Percentiles rank a stretch among this genome's conserved stretches.
phyloP scores from a whole-genome alignment of 2,113 vertebrate species.

The Origma solitaria region DNA sequence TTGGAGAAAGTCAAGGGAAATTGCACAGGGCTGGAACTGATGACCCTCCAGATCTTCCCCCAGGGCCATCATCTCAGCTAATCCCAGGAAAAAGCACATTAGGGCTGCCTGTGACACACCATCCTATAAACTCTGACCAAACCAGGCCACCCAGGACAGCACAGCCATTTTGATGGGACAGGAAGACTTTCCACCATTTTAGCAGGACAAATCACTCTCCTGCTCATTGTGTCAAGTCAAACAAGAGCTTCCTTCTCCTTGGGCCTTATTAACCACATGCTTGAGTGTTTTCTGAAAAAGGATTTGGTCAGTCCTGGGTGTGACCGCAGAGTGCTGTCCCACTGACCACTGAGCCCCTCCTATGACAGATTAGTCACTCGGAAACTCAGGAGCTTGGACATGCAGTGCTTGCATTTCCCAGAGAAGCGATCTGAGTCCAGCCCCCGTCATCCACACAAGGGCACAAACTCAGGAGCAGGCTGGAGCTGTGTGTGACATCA shows the following conservation, averaged over 20 bases:
- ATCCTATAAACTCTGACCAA: neutral
- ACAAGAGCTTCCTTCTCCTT: neutral
- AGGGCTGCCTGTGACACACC: accelerated
- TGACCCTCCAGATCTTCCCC: neutral
- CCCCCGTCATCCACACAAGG: no score
- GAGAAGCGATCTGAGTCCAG: neutral
- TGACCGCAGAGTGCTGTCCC: neutral
- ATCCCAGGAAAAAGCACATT: neutral
- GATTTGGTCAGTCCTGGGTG: accelerated
- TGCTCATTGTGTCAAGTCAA: neutral
- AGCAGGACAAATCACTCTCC: neutral
- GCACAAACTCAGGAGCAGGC: neutral
- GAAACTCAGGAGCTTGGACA: neutral
- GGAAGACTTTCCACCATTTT: neutral
- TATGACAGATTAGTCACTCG: neutral
- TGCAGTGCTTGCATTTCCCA: neutral
- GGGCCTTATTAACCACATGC: neutral
- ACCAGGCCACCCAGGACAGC: neutral
- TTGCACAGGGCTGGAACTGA: neutral
- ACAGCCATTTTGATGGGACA: neutral
- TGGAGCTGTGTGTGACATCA: neutral
- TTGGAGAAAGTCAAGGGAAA: neutral
- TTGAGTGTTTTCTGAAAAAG: neutral
- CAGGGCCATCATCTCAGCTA: neutral
- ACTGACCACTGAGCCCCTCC: neutral